Evolutionary conservation across 92 coral and sea anemone genomes (phyloP).

Genomic region (Nematostella vectensis): DNA sequence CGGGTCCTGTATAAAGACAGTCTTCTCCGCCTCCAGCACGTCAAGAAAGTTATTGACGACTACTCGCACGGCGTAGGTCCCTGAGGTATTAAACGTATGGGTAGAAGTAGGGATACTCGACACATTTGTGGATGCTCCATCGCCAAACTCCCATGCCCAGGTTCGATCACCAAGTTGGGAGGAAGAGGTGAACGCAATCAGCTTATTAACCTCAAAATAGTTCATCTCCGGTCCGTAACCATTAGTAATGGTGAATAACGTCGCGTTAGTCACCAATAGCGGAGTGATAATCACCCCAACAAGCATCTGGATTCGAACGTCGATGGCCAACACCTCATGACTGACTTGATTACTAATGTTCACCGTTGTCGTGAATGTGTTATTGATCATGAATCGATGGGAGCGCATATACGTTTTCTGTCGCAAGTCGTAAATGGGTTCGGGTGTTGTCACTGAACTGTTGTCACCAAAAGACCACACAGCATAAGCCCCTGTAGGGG

Average conservation of each 20-base stretch:
- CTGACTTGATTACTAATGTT: slow-evolving; percentile 85
- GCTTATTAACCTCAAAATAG: slow-evolving; percentile 39
- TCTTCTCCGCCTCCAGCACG: slow-evolving; percentile 25
- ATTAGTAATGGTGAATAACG: background rate
- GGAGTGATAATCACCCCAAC: slow-evolving; percentile 20
- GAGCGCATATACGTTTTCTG: slow-evolving; percentile 12
- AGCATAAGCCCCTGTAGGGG: slow-evolving; percentile 62
- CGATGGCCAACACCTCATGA: slow-evolving; percentile 21
- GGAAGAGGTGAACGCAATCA: slow-evolving; percentile 37
- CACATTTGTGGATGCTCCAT: slow-evolving; percentile 22
- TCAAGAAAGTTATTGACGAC: slow-evolving; percentile 43
- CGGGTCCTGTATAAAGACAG: slow-evolving; percentile 36
- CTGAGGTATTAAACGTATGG: slow-evolving; percentile 35
- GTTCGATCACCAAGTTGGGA: slow-evolving; percentile 50
- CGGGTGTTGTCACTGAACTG: slow-evolving; percentile 13
- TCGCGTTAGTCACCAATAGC: slow-evolving; percentile 22
- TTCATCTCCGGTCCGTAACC: slow-evolving; percentile 53
- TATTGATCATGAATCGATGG: slow-evolving; percentile 43
- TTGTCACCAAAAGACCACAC: slow-evolving; percentile 66
- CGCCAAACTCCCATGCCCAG: slow-evolving; percentile 69
- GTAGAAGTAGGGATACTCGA: slow-evolving; percentile 32
- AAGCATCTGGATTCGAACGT: slow-evolving; percentile 39
- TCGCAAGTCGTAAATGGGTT: slow-evolving; percentile 16
- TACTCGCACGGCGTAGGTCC: slow-evolving; percentile 31
- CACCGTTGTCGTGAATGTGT: slow-evolving; percentile 43